phyloP scores from a whole-genome alignment of 2,888 invertebrate species.

The Platynereis dumerilii region DNA sequence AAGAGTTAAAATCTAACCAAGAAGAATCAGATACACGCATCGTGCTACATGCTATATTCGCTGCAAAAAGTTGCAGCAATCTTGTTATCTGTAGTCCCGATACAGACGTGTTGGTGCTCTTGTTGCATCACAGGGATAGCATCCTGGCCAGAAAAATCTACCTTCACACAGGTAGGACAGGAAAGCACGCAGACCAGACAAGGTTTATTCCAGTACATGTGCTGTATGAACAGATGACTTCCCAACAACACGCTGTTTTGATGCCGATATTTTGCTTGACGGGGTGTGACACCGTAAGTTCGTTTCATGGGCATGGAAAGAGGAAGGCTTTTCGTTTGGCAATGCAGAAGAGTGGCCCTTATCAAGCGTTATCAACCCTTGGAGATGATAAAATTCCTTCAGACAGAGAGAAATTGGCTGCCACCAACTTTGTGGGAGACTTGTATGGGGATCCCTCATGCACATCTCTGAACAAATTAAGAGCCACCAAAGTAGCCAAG shows the following conservation, averaged over 20 bases:
- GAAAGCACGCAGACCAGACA: background rate
- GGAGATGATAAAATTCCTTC: too few relatives aligned
- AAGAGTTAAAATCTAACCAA: constrained; percentile 6
- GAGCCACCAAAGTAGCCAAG: background rate
- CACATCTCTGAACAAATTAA: too few relatives aligned
- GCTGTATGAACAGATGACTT: background rate
- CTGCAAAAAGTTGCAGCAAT: background rate
- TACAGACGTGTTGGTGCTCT: constrained; percentile 11
- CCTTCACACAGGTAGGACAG: constrained; percentile 9
- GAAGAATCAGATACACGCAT: constrained; percentile 18
- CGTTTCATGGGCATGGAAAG: constrained; percentile 9
- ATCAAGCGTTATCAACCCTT: too few relatives aligned
- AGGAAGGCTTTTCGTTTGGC: constrained; percentile 5
- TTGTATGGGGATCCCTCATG: too few relatives aligned
- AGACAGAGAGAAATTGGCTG: too few relatives aligned
- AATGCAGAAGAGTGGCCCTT: too few relatives aligned
- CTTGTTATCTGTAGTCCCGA: constrained; percentile 14
- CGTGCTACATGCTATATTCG: constrained; percentile 10
- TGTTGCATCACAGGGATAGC: constrained; percentile 12
- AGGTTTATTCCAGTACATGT: constrained; percentile 15
- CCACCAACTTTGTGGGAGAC: too few relatives aligned
- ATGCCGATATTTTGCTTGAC: constrained; percentile 10
- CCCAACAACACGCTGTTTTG: background rate
- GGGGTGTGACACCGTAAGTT: constrained; percentile 16
- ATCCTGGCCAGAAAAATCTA: constrained; percentile 8